phyloP scores from a whole-genome alignment of 2,797 vertebrate species.

The Thamnophis elegans region DNA sequence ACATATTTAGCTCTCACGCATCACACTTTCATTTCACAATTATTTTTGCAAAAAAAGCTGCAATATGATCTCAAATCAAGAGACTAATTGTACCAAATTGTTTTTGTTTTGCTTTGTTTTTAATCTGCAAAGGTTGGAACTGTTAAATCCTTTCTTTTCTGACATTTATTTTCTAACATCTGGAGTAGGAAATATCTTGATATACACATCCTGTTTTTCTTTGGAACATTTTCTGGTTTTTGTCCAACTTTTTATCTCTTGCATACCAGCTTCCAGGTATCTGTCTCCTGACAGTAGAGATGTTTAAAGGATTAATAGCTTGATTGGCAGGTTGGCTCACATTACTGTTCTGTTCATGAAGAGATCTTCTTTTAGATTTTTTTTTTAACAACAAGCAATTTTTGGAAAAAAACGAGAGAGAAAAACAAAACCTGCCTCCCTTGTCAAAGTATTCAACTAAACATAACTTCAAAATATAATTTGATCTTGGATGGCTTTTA shows the following conservation, averaged over 20 bases:
- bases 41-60: conserved; percentile 14
- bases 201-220: conserved; percentile 43
- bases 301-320: conserved; percentile 74
- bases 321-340: conserved; percentile 78
- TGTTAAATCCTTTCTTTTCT: conserved; percentile 8
- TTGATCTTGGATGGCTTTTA: conserved; percentile 38
- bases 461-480: conserved; percentile 54
- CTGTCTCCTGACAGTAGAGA: conserved; percentile 79
- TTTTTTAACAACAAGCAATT: conserved; percentile 43
- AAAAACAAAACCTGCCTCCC: conserved; percentile 35
- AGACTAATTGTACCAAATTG: not conserved
- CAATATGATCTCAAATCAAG: not conserved
- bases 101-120: not conserved
- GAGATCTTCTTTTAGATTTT: conserved; percentile 61
- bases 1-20: conserved; percentile 18
- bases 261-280: conserved; percentile 74
- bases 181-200: conserved; percentile 41
- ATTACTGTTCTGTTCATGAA: conserved; percentile 63
- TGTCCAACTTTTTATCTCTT: conserved; percentile 75
- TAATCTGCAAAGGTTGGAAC: conserved; percentile 15
- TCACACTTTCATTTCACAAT: conserved; percentile 20
- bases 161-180: not conserved
- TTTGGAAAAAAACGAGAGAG: conserved; percentile 27
- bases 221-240: conserved; percentile 54
- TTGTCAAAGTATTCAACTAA: conserved; percentile 56